Evolutionary conservation across 2,888 invertebrate genomes (phyloP).

Genomic region (Spicauda simplicius): DNA sequence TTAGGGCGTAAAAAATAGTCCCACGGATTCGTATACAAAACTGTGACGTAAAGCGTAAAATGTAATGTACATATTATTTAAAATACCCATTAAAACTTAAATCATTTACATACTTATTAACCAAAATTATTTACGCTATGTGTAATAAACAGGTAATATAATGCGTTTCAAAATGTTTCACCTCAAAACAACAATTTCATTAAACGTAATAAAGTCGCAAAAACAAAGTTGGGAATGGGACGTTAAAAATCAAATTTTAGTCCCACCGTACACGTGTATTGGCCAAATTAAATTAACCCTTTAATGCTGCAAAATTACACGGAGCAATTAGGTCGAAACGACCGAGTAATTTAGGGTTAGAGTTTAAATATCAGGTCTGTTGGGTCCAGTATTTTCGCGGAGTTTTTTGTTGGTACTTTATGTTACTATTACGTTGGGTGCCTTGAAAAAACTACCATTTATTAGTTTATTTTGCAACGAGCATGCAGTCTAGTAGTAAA

Average conservation of each 20-base stretch:
- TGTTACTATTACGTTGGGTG: neutral
- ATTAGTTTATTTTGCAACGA: too few relatives aligned
- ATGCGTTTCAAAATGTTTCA: neutral
- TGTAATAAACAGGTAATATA: neutral
- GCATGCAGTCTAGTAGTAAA: too few relatives aligned
- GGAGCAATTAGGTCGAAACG: slow-evolving; percentile 65
- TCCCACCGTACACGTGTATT: slow-evolving; percentile 48
- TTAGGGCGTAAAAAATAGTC: too few relatives aligned
- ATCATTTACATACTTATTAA: too few relatives aligned
- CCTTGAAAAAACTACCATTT: too few relatives aligned
- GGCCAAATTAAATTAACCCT: slow-evolving; percentile 68
- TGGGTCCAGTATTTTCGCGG: neutral
- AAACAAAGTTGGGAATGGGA: slow-evolving; percentile 28
- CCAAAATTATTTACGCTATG: too few relatives aligned
- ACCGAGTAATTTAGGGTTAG: slow-evolving; percentile 63
- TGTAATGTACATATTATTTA: too few relatives aligned
- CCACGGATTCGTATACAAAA: too few relatives aligned
- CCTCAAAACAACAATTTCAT: neutral
- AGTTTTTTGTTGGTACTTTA: neutral
- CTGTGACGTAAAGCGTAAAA: too few relatives aligned
- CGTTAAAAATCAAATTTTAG: slow-evolving; percentile 34
- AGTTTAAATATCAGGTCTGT: slow-evolving; percentile 61
- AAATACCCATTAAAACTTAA: too few relatives aligned
- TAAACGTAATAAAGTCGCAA: neutral
- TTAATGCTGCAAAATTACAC: slow-evolving; percentile 59